Base-by-base conservation (phyloP, 2,113 vertebrate species). In the Poecilia latipinna region DNA sequence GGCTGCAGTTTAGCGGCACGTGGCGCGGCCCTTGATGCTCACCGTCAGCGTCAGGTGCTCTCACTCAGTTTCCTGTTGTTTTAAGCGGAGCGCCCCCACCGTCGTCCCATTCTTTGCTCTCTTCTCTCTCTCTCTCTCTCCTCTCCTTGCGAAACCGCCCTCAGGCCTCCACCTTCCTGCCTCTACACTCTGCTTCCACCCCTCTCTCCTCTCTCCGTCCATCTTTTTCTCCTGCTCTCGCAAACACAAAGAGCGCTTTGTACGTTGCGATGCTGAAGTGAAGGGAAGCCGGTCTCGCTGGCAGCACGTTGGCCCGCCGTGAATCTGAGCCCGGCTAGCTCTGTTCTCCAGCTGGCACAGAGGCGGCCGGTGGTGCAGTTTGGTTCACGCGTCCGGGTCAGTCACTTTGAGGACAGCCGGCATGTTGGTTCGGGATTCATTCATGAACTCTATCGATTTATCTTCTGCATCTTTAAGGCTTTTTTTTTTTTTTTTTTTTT, bases 1-100 rank as follows among this genome's bases (percentile, higher is more conserved):
- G 91, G 88, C 87, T 92, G 88, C 89, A 89, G 82, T 93, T 89
- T 89, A 81, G 84, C 48, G 92, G 93, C 93, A 92, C 92, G 93
- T 93, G 93, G 90, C 93, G 51, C 65, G 75, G 88, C 82, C 89
- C 91, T 91, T 91, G 89, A 93, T 93, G 81, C 92, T 93, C 86
- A 92, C 93, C 93, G 88, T 90, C 86, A 88, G 91, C 70, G 80
- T 95, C 93, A 95, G 93, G 93, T 94, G 94, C 91, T 93, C 82
- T 72, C 67, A 22, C 81, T 82, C 51, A 15, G 66, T 87, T 93
- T 93, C 90, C 92, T 93, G 85, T 88, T 90, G 82, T 90, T 88
- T 85, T 83, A 85, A 93, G 84, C 81, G 87, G 73, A 86, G 75
- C 80, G 70, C 76, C 35, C 35, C 35, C 35, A 37, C 35, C 35